phyloP scores from a whole-genome alignment of 2,113 vertebrate species.

The Caracal caracal region DNA sequence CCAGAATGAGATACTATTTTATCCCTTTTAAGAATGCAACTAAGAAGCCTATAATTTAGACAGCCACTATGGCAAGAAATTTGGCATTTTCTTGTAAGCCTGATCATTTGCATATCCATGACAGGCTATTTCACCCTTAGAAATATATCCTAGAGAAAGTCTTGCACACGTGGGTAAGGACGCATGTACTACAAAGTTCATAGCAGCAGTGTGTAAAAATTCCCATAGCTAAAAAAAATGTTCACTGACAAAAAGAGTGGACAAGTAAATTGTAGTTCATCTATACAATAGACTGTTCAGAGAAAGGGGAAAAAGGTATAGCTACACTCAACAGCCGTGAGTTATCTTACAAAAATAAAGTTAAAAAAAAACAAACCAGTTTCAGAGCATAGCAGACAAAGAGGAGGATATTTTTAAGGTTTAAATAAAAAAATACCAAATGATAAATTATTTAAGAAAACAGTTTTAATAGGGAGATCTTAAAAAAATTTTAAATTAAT shows the following conservation, averaged over 20 bases:
- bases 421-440: slow-evolving; percentile 24
- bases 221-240: background rate
- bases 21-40: background rate
- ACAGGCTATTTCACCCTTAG: background rate
- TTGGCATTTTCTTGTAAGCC: background rate
- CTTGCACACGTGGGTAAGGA: background rate
- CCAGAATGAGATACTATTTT: background rate
- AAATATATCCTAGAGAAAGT: background rate
- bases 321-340: background rate
- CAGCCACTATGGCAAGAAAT: background rate
- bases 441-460: slow-evolving; percentile 16
- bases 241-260: background rate
- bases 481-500: background rate
- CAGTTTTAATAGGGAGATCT: background rate
- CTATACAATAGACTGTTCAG: background rate
- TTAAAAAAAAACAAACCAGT: background rate
- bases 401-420: background rate
- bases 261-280: background rate
- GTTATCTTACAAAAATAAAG: slow-evolving; percentile 23
- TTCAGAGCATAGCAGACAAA: background rate
- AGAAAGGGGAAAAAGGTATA: background rate
- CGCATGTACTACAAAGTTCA: background rate
- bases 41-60: slow-evolving; percentile 10
- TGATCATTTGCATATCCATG: background rate
- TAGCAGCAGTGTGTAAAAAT: background rate